Evolutionary conservation across 30 jellyfish, hydroid and myxozoan species (phyloP).

Genomic region (Catostylus mosaicus): DNA sequence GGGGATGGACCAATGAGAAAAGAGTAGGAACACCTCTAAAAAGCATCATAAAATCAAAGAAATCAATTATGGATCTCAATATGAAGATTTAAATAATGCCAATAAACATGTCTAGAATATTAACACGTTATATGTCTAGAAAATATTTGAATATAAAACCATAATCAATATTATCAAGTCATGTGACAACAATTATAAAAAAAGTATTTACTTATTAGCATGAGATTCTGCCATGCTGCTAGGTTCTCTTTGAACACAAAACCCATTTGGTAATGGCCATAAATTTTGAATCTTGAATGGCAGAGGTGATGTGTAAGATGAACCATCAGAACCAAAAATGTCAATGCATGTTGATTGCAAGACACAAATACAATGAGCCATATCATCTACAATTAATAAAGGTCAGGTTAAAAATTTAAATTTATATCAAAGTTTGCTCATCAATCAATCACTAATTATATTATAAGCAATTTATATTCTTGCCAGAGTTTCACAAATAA

Average conservation of each 20-base stretch:
- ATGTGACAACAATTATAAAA: too few species aligned
- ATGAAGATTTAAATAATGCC: too few species aligned
- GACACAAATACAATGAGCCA: constrained; percentile 52
- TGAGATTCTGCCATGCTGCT: background rate
- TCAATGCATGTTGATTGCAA: constrained; percentile 67
- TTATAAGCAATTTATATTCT: background rate
- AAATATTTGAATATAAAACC: too few species aligned
- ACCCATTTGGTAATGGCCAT: constrained; percentile 83
- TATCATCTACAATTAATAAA: constrained; percentile 22
- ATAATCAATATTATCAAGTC: too few species aligned
- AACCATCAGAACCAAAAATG: constrained; percentile 72
- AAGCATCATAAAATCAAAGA: too few species aligned
- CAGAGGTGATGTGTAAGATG: constrained; percentile 53
- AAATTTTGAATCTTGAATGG: constrained; percentile 81
- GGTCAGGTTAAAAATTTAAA: background rate
- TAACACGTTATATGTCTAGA: too few species aligned
- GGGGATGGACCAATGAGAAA: constrained; percentile 85
- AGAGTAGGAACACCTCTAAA: constrained; percentile 82
- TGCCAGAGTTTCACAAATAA: too few species aligned
- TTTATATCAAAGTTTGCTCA: too few species aligned
- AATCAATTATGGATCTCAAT: too few species aligned
- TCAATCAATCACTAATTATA: background rate
- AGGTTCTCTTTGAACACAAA: constrained; percentile 80
- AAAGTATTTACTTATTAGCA: background rate
- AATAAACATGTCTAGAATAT: too few species aligned